Evolutionary conservation across 2,888 invertebrate genomes (phyloP), one percentile per base, ranked within the genome.

Genomic region (Gnatocerus cornutus): DNA sequence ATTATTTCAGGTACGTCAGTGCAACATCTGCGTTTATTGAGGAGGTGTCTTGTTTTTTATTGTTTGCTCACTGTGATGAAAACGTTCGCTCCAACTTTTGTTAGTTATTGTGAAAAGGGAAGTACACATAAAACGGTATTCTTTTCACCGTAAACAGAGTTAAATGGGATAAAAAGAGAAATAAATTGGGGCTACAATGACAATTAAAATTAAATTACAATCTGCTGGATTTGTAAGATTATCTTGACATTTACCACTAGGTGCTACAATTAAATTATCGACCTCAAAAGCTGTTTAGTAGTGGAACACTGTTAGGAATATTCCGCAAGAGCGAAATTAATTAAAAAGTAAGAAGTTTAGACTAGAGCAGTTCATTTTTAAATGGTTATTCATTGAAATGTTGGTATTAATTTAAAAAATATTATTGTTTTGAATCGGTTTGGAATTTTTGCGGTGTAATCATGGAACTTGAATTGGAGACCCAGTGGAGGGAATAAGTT

Each of bases 171-270:
- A 46, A 16, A 46, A 46, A 46, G 12, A 39, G 55, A 14, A 33
- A 39, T 39, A 55, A 55, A 50, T 50, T 21, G 27, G 5, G 27
- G n/a, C 55, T 4, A 55, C 39, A 37, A 16, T 53, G 39, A 16
- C 55, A 55, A 55, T 55, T 55, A 55, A 55, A 55, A 39, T 37
- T 27, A 37, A 53, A 53, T 53, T 53, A 53, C 30, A 13, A 53
- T 53, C 33, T 46, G 52, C 3, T 21, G 21, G 58, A 43, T 58
- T 45, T 58, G 58, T 29, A 27, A 58, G 58, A 30, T 58, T 58
- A 43, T 13, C 30, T 39, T 8, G 13, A 27, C 6, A 37, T 43
- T 29, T 14, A 21, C 27, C 27, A 29, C 58, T 45, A 29, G 45
- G 27, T 29, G 43, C 43, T 21, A 13, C 29, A n/a, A n/a, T n/a